Evolutionary conservation across 92 coral and sea anemone species (phyloP).

Genomic region (Porites rus): DNA sequence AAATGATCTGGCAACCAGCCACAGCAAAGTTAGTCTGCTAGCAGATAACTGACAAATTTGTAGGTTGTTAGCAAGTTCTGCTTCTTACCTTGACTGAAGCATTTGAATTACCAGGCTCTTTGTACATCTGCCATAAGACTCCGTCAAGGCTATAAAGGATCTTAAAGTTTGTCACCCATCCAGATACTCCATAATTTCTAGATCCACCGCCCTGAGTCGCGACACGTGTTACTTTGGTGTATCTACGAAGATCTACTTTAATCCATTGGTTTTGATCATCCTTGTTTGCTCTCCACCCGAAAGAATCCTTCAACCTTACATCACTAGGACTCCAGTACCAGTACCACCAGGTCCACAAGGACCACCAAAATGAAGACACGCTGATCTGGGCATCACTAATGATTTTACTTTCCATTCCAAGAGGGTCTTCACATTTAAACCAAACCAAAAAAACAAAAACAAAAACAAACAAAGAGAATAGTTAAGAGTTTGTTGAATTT

Average conservation of each 20-base stretch:
- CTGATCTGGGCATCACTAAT: neutral
- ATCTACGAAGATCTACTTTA: neutral
- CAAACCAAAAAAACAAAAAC: neutral
- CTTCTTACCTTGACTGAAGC: neutral
- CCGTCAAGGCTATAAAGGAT: neutral
- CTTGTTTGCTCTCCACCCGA: neutral
- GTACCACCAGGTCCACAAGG: neutral
- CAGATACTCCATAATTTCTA: no score
- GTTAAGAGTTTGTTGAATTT: no score
- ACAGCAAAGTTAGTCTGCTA: no score
- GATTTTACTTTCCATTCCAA: slow-evolving; percentile 3
- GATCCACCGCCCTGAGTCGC: neutral
- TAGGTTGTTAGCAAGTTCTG: no score
- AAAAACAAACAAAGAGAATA: no score
- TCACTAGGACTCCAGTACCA: no score
- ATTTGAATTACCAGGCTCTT: neutral
- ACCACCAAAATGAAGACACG: neutral
- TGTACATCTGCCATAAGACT: neutral
- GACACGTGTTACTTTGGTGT: neutral
- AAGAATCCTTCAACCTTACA: no score
- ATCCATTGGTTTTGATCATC: slow-evolving; percentile 3
- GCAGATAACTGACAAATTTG: no score
- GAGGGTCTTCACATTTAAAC: neutral
- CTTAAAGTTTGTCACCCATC: neutral
- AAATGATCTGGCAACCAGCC: no score